Evolutionary conservation across 2,113 vertebrate species (phyloP).

Genomic region (Numenius arquata): DNA sequence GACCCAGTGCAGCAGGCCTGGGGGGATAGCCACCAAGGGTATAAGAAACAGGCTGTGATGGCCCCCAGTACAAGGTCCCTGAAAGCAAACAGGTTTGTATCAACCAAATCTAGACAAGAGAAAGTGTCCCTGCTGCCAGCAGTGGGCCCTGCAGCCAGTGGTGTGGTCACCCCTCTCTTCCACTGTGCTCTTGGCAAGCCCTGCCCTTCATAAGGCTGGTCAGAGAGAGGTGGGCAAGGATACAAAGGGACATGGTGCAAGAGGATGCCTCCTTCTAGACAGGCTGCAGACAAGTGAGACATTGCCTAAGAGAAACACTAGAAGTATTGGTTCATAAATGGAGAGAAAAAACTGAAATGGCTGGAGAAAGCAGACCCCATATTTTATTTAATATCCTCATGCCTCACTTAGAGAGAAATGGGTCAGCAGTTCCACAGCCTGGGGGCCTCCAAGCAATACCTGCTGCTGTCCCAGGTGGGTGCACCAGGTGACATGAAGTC

Average conservation of each 20-base stretch:
- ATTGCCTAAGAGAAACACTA: background rate
- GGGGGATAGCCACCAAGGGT: too few relatives aligned
- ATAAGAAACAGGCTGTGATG: background rate
- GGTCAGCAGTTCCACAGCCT: background rate
- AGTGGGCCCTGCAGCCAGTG: too few relatives aligned
- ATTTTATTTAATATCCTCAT: background rate
- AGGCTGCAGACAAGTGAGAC: background rate
- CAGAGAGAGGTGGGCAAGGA: background rate
- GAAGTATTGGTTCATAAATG: background rate
- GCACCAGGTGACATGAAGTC: background rate
- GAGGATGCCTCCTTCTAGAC: background rate
- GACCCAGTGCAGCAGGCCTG: background rate
- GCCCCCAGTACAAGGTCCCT: background rate
- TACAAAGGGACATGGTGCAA: background rate
- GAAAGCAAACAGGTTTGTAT: background rate
- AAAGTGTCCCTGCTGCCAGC: background rate
- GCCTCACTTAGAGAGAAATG: background rate
- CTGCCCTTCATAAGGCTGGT: accelerated
- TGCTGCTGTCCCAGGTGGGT: background rate
- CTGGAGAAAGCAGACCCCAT: background rate
- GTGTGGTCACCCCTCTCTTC: background rate
- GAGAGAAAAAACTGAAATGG: background rate
- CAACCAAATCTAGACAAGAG: background rate
- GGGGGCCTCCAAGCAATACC: background rate
- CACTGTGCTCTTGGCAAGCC: background rate